Evolutionary conservation across 2,888 invertebrate genomes (phyloP), one percentile per base, ranked within the genome.

Genomic region (Stenchaetothrips biformis): DNA sequence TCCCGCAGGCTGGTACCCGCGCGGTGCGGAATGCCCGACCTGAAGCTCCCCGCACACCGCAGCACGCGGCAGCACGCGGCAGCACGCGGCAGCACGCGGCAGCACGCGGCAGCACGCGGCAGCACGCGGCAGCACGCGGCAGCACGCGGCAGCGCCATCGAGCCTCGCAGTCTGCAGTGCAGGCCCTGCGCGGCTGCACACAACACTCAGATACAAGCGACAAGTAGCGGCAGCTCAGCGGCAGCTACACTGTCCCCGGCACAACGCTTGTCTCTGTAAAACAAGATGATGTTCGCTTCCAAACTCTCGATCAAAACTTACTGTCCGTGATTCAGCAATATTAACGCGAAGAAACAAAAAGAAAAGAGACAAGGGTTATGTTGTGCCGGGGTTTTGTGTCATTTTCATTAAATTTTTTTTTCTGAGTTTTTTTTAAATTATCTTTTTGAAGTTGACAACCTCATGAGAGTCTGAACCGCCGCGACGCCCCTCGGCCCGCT

Each of bases 401-500:
- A n/a, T 74, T 59, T 74, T n/a, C 37, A 4, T 37, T 37, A 37
- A 37, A n/a, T n/a, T 74, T 25, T 74, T 2, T 25, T 74, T 25
- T 74, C 53, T 4, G 13, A 53, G 13, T 13, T 53, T 53, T 11
- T 1, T 37, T 37, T n/a, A n/a, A n/a, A n/a, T 37, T 37, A 37
- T 37, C 37, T 74, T 74, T 74, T 25, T 25, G 2, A 74, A 21
- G 67, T n/a, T 74, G 67, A 74, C 67, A 74, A 74, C 67, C 67
- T 74, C 67, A 74, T 74, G 8, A 74, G 25, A 74, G 67, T 7
- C 67, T 74, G 67, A 74, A 74, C 21, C 67, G 67, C 11, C 67
- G 67, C 67, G 67, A 21, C 67, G 67, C 67, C 67, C 67, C 67
- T 74, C 67, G 67, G 67, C 67, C 67, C 67, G 67, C 25, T 8